Evolutionary conservation across 2,113 vertebrate species (phyloP).

Genomic region (Lonchura striata): DNA sequence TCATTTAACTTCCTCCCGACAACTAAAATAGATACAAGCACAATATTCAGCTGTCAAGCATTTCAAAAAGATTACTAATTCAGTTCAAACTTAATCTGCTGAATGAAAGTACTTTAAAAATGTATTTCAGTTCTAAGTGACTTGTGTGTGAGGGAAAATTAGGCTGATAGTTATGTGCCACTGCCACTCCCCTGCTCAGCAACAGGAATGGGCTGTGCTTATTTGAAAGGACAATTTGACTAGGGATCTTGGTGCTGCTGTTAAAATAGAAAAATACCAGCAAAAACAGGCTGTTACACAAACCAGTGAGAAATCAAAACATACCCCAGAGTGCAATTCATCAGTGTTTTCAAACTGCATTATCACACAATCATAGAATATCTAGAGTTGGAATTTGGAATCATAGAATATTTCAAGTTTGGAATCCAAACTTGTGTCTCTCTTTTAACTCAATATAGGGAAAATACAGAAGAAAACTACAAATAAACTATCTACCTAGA

Average conservation of each 20-base stretch:
- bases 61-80: neutral
- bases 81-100: neutral
- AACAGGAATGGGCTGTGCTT: neutral
- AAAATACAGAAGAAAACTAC: neutral
- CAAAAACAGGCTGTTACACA: neutral
- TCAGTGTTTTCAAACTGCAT: neutral
- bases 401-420: neutral
- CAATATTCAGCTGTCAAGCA: neutral
- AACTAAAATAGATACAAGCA: neutral
- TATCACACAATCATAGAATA: neutral
- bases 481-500: neutral
- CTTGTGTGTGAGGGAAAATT: neutral
- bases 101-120: slow-evolving; percentile 1
- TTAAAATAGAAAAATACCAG: neutral
- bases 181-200: neutral
- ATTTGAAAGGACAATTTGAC: neutral
- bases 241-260: neutral
- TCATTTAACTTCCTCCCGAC: neutral
- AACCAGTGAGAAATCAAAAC: neutral
- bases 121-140: neutral
- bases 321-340: neutral
- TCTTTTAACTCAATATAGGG: neutral
- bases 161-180: neutral
- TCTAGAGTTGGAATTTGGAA: neutral
- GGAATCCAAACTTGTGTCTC: neutral